A percentile compares a stretch with the other conserved stretches of the same genome.
Conservation (phyloP, 2,797 vertebrate genomes). For the Leptodactylus fallax region DNA sequence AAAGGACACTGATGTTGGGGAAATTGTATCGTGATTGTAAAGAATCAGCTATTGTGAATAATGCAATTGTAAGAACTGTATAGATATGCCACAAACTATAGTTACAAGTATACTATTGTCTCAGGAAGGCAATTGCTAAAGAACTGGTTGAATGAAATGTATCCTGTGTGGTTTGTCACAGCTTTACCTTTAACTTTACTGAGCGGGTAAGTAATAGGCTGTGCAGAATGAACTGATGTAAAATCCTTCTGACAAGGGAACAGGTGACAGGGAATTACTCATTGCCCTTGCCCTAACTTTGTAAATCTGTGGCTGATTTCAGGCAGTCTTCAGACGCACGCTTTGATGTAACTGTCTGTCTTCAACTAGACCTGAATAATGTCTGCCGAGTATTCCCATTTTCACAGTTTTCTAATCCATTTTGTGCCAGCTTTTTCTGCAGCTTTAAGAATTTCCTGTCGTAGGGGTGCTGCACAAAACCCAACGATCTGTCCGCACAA, state of each 20-base stretch:
- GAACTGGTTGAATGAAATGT: slow-evolving; percentile 22
- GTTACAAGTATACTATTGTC: background rate
- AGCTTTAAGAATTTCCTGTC: slow-evolving; percentile 62
- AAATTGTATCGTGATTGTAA: too few relatives aligned
- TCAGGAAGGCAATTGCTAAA: background rate
- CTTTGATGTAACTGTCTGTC: slow-evolving; percentile 63
- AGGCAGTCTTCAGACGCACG: slow-evolving; percentile 30
- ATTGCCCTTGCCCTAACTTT: slow-evolving; percentile 12
- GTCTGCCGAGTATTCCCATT: slow-evolving; percentile 66
- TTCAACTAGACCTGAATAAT: slow-evolving; percentile 60
- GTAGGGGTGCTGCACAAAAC: slow-evolving; percentile 45
- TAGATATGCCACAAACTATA: background rate
- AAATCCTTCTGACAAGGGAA: slow-evolving; percentile 52
- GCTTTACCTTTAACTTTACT: slow-evolving; percentile 52
- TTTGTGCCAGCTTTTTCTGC: slow-evolving; percentile 48
- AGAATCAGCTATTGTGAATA: too few relatives aligned
- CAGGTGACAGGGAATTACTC: slow-evolving; percentile 53
- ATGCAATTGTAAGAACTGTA: too few relatives aligned
- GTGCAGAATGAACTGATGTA: slow-evolving; percentile 49
- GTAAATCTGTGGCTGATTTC: slow-evolving; percentile 55
- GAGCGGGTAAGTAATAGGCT: slow-evolving; percentile 38
- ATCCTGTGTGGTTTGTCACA: slow-evolving; percentile 27
- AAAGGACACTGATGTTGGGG: too few relatives aligned
- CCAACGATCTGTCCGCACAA: slow-evolving; percentile 58
- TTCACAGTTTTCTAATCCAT: slow-evolving; percentile 59